Percentiles rank a stretch among this genome's conserved stretches.
These are phyloP conservation scores for Phyllotis vaccarum DNA, from an alignment of 2,797 vertebrate species.

Conservation along the genomic window DNA sequence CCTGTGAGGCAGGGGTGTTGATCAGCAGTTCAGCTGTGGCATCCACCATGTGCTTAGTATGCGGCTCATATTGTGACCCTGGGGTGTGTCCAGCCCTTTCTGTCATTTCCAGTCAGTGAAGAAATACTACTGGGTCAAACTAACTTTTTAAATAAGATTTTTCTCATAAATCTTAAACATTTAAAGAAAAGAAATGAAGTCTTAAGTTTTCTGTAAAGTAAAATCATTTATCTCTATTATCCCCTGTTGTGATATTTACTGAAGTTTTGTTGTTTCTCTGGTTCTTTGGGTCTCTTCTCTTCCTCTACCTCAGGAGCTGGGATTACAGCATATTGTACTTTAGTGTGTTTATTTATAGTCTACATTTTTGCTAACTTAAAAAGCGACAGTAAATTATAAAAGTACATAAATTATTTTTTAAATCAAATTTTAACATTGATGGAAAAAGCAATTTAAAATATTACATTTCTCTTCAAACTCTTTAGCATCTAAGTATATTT, in stretches of 20 bases:
- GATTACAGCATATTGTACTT: not conserved
- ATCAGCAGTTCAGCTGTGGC: not conserved
- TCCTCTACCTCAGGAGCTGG: no score
- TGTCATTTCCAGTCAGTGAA: not conserved
- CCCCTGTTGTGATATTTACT: not conserved
- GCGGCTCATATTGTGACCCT: not conserved
- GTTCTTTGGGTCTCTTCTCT: not conserved
- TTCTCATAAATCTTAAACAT: not conserved
- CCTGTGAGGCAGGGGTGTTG: not conserved
- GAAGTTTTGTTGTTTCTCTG: not conserved
- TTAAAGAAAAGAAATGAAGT: constrained; percentile 23
- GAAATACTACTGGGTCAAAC: constrained; percentile 24
- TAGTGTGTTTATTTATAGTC: not conserved
- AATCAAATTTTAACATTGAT: constrained; percentile 52
- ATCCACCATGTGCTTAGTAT: accelerated
- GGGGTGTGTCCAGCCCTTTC: not conserved
- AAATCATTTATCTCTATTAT: not conserved
- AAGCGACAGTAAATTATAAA: constrained; percentile 4
- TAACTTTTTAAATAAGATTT: constrained; percentile 57
- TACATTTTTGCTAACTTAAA: constrained; percentile 50
- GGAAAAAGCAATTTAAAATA: constrained; percentile 45
- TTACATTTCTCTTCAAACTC: constrained; percentile 46
- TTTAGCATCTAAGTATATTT: not conserved
- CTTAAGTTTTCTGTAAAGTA: constrained; percentile 60
- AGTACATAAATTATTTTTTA: not conserved